Percentiles rank a stretch among this genome's conserved stretches.
Evolutionary conservation across 2,888 invertebrate species (phyloP).

Genomic region (Scaptomyza reducta): DNA sequence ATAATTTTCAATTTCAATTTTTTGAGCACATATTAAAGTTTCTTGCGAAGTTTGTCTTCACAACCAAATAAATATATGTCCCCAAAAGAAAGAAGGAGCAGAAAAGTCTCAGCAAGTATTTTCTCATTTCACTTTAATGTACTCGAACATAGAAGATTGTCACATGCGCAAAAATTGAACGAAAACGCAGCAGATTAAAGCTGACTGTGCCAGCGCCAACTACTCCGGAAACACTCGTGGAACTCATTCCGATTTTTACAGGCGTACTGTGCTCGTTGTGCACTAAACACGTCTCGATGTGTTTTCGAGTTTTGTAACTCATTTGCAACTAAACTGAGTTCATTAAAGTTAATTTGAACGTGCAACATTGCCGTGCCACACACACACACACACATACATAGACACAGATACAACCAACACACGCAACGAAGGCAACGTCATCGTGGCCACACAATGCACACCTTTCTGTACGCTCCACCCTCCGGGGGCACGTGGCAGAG

Average conservation of each 20-base stretch:
- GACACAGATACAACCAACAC: not conserved
- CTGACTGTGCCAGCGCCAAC: not conserved
- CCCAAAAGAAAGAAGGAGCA: not conserved
- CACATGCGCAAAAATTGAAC: conserved; percentile 4
- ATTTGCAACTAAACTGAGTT: conserved; percentile 79
- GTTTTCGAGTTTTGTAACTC: conserved; percentile 79
- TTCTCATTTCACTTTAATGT: not conserved
- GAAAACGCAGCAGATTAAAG: conserved; percentile 41
- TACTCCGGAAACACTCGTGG: not conserved
- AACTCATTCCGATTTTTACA: not conserved
- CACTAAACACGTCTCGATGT: conserved; percentile 77
- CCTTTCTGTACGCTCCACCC: conserved; percentile 7
- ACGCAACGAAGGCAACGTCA: conserved; percentile 10
- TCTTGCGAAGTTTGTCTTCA: not conserved
- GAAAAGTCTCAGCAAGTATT: not conserved
- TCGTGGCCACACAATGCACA: conserved; percentile 42
- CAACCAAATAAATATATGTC: no score
- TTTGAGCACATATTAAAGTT: conserved; percentile 7
- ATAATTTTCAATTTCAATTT: conserved; percentile 16
- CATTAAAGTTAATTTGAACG: conserved; percentile 80
- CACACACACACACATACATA: conserved; percentile 9
- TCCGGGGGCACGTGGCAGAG: conserved; percentile 66
- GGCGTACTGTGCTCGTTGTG: conserved; percentile 30
- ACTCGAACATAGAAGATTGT: not conserved
- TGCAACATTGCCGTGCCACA: conserved; percentile 76